Conservation (phyloP, 2,888 invertebrate species). For the Steinernema carpocapsae region DNA sequence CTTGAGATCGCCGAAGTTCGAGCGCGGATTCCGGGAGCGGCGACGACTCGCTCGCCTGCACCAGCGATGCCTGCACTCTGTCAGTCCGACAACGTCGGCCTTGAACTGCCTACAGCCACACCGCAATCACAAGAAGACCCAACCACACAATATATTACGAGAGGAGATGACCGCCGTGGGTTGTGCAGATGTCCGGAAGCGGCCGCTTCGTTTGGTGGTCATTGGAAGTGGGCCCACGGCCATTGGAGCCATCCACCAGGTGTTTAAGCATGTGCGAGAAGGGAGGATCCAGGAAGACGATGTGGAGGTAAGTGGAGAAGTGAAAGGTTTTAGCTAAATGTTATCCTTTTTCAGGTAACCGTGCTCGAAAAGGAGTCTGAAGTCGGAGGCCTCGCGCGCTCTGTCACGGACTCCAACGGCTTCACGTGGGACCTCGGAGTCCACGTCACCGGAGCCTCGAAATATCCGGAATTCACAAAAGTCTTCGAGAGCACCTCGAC, state of each 20-base stretch:
- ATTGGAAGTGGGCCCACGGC: constrained; percentile 48
- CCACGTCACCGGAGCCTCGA: constrained; percentile 46
- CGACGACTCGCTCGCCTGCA: too few relatives aligned
- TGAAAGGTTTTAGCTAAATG: not conserved
- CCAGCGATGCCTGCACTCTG: not conserved
- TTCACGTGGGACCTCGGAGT: constrained; percentile 55
- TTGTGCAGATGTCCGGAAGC: not conserved
- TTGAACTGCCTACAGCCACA: constrained; percentile 22
- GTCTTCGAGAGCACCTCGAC: constrained; percentile 42
- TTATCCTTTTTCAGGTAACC: constrained; percentile 35
- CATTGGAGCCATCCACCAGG: constrained; percentile 39
- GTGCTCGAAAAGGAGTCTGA: constrained; percentile 47
- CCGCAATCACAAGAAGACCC: constrained; percentile 26
- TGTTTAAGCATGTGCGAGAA: constrained; percentile 13
- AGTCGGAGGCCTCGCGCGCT: constrained; percentile 49
- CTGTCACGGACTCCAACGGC: constrained; percentile 48
- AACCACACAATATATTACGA: not conserved
- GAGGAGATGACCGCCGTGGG: constrained; percentile 11
- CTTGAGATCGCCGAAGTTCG: not conserved
- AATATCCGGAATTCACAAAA: constrained; percentile 44
- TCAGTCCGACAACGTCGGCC: not conserved
- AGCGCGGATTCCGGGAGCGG: constrained; percentile 7
- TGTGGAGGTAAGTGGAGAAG: constrained; percentile 8
- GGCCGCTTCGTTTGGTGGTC: constrained; percentile 36
- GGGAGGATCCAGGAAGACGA: constrained; percentile 26